phyloP scores from a whole-genome alignment of 2,888 invertebrate genomes.

The Aromia moschata region DNA sequence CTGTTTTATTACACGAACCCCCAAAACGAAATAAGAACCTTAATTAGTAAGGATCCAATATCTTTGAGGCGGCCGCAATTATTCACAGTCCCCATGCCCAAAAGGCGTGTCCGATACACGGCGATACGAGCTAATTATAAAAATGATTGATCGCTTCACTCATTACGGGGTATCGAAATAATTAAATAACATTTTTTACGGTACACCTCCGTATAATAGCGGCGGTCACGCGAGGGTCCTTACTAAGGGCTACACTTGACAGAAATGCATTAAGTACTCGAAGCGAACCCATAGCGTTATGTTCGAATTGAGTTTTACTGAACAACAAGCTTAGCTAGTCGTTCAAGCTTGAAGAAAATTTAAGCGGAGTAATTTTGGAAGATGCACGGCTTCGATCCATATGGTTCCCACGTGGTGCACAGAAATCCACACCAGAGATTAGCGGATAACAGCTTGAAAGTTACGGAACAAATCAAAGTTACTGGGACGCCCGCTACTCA shows the following conservation, averaged over 20 bases:
- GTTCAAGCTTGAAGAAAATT: too few species aligned
- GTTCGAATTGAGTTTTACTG: too few species aligned
- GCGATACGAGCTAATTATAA: constrained; percentile 47
- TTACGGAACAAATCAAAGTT: constrained; percentile 41
- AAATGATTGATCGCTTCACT: constrained; percentile 48
- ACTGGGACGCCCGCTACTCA: constrained; percentile 41
- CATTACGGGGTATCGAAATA: constrained; percentile 53
- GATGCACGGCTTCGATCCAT: constrained; percentile 30
- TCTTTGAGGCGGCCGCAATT: constrained; percentile 14
- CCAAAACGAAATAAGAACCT: constrained; percentile 11
- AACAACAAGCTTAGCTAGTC: too few species aligned
- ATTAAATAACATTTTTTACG: constrained; percentile 51
- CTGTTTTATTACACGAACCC: neutral
- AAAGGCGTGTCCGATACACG: constrained; percentile 28
- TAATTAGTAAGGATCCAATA: constrained; percentile 3
- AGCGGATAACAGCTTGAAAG: constrained; percentile 16
- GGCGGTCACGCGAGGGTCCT: constrained; percentile 52
- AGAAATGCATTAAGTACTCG: too few species aligned
- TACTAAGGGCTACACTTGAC: too few species aligned
- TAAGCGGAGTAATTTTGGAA: constrained; percentile 18
- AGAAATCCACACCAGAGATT: constrained; percentile 51
- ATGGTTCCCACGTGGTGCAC: constrained; percentile 2
- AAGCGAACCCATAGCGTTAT: too few species aligned
- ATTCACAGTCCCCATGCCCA: constrained; percentile 5
- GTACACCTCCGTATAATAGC: constrained; percentile 51